A percentile compares a stretch with the other conserved stretches of the same genome.
Evolutionary conservation across 2,888 invertebrate species (phyloP).

Genomic region (Lochmaea crataegi): DNA sequence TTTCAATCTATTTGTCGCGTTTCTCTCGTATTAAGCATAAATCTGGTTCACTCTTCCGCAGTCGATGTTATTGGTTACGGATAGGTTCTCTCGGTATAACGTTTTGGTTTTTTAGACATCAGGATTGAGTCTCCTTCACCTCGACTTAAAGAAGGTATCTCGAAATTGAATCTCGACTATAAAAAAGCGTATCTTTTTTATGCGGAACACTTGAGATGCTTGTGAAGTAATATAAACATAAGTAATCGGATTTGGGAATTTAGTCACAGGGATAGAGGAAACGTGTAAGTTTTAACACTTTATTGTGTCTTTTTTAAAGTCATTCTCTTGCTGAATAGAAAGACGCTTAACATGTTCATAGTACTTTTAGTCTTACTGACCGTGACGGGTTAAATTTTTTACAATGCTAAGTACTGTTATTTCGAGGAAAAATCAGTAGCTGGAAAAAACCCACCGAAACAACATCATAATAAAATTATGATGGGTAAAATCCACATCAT

Average conservation of each 20-base stretch:
- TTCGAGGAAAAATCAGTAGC: too few species aligned
- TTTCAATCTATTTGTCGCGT: slow-evolving; percentile 33
- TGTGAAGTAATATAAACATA: slow-evolving; percentile 47
- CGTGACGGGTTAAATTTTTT: too few species aligned
- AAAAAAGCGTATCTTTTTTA: slow-evolving; percentile 47
- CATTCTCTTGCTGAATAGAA: too few species aligned
- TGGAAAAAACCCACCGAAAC: too few species aligned
- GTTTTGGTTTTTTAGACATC: slow-evolving; percentile 51
- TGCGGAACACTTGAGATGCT: slow-evolving; percentile 38
- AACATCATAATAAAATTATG: too few species aligned
- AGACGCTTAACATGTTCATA: too few species aligned
- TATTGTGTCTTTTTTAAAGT: too few species aligned
- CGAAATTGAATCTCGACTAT: slow-evolving; percentile 49
- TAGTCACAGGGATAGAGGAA: slow-evolving; percentile 13
- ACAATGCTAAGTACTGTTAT: too few species aligned
- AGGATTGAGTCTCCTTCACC: slow-evolving; percentile 54
- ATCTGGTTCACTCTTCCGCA: slow-evolving; percentile 45
- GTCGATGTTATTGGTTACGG: slow-evolving; percentile 59
- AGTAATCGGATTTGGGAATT: slow-evolving; percentile 46
- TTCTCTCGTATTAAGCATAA: slow-evolving; percentile 37
- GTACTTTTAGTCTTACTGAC: too few species aligned
- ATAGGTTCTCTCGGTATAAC: slow-evolving; percentile 57
- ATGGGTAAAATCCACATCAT: too few species aligned
- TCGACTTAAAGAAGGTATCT: slow-evolving; percentile 48
- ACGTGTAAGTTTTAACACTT: too few species aligned